Evolutionary conservation across 1,140 invertebrate genomes (phyloP), one percentile per base, ranked within the genome.

Genomic region (Charaxes varanes): DNA sequence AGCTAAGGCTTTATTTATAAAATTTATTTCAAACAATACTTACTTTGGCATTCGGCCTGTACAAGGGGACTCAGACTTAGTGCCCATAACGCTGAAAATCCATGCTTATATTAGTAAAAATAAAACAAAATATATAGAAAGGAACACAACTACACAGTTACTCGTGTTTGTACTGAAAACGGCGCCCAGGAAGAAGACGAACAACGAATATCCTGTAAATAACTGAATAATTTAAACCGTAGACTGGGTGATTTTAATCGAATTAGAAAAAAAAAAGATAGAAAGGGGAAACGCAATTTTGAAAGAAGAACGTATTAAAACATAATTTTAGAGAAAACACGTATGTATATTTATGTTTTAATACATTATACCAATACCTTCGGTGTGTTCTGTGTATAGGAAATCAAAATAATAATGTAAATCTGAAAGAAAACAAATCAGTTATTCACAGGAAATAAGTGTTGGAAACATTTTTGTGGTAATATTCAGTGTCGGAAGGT

Each of bases 21-120:
- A 17, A 17, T 38, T 28, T 24, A 1, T 22, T 26, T 18, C 35
- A 41, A 52, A 31, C 28, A 27, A 26, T 81, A 85, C 83, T 84
- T 69, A 85, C 83, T 84, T 55, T 85, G 81, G 70, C 83, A 85
- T 78, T 85, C 79, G 44, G 80, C 72, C 61, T 78, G 73, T 44
- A 82, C 74, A 56, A 85, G 62, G 24, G 83, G 78, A 57, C 64
- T 77, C 57, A 83, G 68, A 64, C 67, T 74, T 79, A 85, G 58
- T 59, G 76, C 76, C 81, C 82, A 84, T 60, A 85, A 72, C 53
- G 82, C 83, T 85, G 83, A 77, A 84, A 85, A 82, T 68, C 73
- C 78, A 82, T 82, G 74, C 74, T 59, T 62, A 42, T 51, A 65
- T 79, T 79, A 79, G 74, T 79, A 59, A 65, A 64, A 67, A 74